Evolutionary conservation across 2,113 vertebrate species (phyloP).

Genomic region (Cyprinodon tularosa): DNA sequence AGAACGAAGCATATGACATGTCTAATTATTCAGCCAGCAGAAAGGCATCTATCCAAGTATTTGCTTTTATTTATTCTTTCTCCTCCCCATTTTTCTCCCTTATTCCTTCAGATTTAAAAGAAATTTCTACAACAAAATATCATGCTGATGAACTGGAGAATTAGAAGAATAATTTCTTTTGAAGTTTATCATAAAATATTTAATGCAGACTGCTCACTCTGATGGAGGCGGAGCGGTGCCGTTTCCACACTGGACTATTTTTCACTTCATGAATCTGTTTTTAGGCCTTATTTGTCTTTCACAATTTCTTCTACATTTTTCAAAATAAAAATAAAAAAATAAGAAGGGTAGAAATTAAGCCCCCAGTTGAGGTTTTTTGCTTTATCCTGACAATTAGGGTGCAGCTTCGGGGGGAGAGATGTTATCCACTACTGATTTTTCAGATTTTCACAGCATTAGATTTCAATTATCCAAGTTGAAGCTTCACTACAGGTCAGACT

Average conservation of each 20-base stretch:
- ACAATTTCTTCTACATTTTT: background rate
- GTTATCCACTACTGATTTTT: background rate
- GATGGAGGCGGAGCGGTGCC: background rate
- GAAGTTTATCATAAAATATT: background rate
- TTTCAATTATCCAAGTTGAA: background rate
- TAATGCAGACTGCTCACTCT: background rate
- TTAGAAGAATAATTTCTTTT: background rate
- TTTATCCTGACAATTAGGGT: background rate
- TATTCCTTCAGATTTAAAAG: background rate
- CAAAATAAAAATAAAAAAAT: background rate
- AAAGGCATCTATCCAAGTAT: background rate
- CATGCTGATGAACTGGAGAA: background rate
- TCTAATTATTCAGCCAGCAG: conserved; percentile 1
- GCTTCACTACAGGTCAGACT: background rate
- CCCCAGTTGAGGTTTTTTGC: background rate
- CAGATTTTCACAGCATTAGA: background rate
- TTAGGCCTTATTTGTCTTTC: background rate
- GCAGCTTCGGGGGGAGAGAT: background rate
- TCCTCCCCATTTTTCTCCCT: background rate
- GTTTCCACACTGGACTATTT: background rate
- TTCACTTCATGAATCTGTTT: background rate
- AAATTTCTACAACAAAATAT: background rate
- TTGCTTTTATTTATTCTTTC: background rate
- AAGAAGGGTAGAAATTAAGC: background rate
- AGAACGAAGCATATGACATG: conserved; percentile 14